Evolutionary conservation across 2,113 vertebrate genomes (phyloP).

Genomic region (Equus przewalskii): DNA sequence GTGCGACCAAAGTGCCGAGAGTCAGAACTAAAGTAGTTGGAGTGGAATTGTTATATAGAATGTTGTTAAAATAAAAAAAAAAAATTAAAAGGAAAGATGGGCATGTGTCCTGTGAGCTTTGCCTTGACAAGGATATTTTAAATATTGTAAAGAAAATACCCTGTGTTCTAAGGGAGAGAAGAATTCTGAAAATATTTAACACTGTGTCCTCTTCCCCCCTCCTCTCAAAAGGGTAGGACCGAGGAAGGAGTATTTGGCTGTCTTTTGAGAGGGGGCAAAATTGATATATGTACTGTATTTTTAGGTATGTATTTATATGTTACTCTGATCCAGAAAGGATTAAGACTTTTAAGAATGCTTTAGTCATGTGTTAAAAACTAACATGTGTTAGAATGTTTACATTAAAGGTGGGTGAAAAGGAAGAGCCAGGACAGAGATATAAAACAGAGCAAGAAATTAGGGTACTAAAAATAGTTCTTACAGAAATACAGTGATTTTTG

Average conservation of each 20-base stretch:
- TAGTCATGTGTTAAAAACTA: conserved; percentile 8
- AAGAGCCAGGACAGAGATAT: neutral
- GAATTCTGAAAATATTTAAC: neutral
- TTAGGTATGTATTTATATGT: neutral
- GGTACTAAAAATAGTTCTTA: neutral
- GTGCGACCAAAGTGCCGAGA: neutral
- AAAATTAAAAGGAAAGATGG: neutral
- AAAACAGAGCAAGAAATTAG: conserved; percentile 11
- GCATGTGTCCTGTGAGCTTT: neutral
- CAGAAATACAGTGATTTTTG: neutral
- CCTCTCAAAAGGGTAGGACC: neutral
- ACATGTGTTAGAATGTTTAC: neutral
- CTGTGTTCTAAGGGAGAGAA: neutral
- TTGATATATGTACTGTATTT: neutral
- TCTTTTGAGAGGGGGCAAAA: neutral
- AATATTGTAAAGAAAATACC: neutral
- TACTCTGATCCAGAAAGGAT: neutral
- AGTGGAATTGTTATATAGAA: neutral
- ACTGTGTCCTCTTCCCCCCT: neutral
- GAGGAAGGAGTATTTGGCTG: neutral
- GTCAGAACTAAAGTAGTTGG: neutral
- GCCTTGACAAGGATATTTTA: neutral
- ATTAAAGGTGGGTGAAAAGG: neutral
- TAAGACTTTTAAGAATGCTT: neutral
- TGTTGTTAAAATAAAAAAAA: neutral